phyloP scores from a whole-genome alignment of 2,888 invertebrate genomes.

The Drosophila flavopinicola region DNA sequence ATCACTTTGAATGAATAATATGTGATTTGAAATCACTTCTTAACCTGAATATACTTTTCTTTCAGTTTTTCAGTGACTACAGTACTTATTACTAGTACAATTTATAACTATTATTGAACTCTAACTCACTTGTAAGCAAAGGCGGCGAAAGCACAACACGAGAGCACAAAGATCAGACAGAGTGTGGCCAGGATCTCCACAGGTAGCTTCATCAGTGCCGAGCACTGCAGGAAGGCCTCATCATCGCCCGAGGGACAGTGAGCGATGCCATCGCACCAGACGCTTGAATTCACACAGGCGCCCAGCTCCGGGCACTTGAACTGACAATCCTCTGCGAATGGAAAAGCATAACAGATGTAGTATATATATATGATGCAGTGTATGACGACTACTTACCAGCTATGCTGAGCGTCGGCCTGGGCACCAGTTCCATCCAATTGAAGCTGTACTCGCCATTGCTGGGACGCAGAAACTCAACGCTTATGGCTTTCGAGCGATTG shows the following conservation, averaged over 20 bases:
- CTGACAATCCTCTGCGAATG: constrained; percentile 88
- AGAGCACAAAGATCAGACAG: constrained; percentile 84
- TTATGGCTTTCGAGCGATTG: constrained; percentile 88
- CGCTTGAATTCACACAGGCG: constrained; percentile 91
- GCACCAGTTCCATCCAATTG: constrained; percentile 93
- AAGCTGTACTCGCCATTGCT: constrained; percentile 91
- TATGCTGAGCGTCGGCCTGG: constrained; percentile 84
- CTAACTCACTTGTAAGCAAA: constrained; percentile 86
- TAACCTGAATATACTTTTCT: no score
- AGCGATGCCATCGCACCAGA: constrained; percentile 92
- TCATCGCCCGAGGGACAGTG: constrained; percentile 93
- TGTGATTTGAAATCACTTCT: no score
- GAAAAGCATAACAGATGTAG: not conserved
- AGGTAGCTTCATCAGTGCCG: constrained; percentile 90
- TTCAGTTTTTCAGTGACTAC: no score
- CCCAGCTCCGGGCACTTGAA: constrained; percentile 91
- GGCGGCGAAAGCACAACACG: constrained; percentile 85
- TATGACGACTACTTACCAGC: constrained; percentile 72
- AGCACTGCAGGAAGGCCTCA: constrained; percentile 92
- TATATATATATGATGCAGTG: not conserved
- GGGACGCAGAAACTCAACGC: constrained; percentile 91
- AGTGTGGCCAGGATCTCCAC: constrained; percentile 88
- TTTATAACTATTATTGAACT: no score
- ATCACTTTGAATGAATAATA: no score
- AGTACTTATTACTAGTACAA: no score